These are phyloP conservation scores for Clarias batrachus DNA, from an alignment of 2,113 vertebrate genomes.

Conservation along the genomic window DNA sequence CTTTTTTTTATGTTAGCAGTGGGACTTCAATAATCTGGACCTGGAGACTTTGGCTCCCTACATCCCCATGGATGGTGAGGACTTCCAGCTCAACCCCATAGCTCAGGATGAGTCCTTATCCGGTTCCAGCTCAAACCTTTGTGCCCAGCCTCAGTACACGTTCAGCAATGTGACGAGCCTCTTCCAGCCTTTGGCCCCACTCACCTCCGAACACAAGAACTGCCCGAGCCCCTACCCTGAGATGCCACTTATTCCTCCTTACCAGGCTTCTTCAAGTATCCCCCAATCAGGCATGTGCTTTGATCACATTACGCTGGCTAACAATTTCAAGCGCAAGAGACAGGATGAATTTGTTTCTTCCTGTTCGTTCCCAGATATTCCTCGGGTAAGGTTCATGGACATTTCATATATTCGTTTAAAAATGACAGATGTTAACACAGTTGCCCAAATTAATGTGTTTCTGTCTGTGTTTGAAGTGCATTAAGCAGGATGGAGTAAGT, in stretches of 20 bases:
- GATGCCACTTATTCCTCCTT: conserved; percentile 64
- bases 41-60: conserved; percentile 96
- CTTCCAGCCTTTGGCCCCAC: conserved; percentile 81
- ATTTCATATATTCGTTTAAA: neutral
- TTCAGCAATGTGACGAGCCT: conserved; percentile 82
- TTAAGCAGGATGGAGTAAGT: conserved; percentile 72
- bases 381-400: conserved; percentile 71
- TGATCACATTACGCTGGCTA: conserved; percentile 72
- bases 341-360: conserved; percentile 35
- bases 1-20: neutral
- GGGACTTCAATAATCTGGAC: conserved; percentile 87
- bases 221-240: conserved; percentile 67
- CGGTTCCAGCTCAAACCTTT: conserved; percentile 63
- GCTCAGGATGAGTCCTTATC: conserved; percentile 77
- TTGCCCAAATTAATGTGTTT: neutral
- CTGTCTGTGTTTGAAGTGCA: conserved; percentile 23
- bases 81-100: conserved; percentile 96
- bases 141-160: conserved; percentile 68
- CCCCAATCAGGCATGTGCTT: conserved; percentile 82
- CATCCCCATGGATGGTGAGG: conserved; percentile 98
- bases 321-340: conserved; percentile 80
- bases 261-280: conserved; percentile 75
- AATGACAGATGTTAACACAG: neutral
- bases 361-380: conserved; percentile 76
- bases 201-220: conserved; percentile 68